Base-by-base conservation (phyloP, 2,888 invertebrate species). In the Lasioglossum morio region DNA sequence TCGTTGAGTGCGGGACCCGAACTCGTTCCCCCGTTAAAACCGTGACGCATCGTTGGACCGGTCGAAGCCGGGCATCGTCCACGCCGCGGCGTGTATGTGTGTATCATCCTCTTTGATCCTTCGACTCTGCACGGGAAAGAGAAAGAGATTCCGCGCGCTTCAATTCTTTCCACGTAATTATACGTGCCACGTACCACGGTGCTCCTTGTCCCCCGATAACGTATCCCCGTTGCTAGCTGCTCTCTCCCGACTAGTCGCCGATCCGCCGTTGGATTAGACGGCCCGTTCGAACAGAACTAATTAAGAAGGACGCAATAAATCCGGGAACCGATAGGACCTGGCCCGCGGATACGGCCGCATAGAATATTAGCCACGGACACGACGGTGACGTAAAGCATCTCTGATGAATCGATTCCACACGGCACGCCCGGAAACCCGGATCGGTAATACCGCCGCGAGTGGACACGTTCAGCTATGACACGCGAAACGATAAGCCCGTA, bases 41-140 rank as follows among this genome's bases (percentile, higher is more conserved):
- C 93, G 91, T 93, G 92, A 94, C 93, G 93, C 92, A 88, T 89
- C 88, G 84, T 85, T 85, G 77, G 89, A 87, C 85, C 85, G 91
- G 91, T 88, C 86, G 89, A 80, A 90, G 69, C 85, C 86, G 76
- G 63, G 78, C 81, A 77, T 78, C 84, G 77, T 89, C 82, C 85
- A 34, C 10, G 66, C 34, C 19, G 48, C 74, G 84, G 81, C n/a
- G 40, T 14, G n/a, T 14, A n/a, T 23, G 34, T 81, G 87, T 85
- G 91, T 87, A 37, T 90, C 88, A 83, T 85, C 89, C 40, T 70
- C 40, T 70, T 85, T 87, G 88, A 91, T 90, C 90, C 87, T 84
- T 87, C 77, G 86, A 87, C 84, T 87, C 69, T 87, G 89, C 80
- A 87, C 73, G 69, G 66, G 43, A 30, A n/a, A 48, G 57, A 74